Percentiles rank a stretch among this genome's conserved stretches.
Conservation (phyloP, 2,888 invertebrate genomes). For the Crocallis elinguaria region DNA sequence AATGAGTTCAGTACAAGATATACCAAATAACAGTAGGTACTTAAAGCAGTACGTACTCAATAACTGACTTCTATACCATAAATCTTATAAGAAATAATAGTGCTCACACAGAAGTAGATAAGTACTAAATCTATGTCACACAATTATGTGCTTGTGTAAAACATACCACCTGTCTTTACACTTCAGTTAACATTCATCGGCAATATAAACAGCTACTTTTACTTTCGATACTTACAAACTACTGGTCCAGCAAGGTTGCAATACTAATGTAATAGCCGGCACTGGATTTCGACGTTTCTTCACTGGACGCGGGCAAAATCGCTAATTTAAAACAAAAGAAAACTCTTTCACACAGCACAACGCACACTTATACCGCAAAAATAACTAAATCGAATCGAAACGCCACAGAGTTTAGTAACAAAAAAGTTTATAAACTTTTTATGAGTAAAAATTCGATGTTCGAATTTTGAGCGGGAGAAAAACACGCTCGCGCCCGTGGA, state of each 20-base stretch:
- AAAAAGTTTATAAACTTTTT: constrained; percentile 16
- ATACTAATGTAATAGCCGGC: constrained; percentile 17
- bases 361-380: constrained; percentile 1
- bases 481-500: constrained; percentile 19
- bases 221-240: constrained; percentile 63
- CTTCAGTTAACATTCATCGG: constrained; percentile 5
- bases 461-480: constrained; percentile 18
- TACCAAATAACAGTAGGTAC: no score
- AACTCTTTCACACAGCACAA: background rate
- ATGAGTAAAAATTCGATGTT: constrained; percentile 14
- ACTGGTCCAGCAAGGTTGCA: constrained; percentile 51
- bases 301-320: constrained; percentile 18
- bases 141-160: background rate
- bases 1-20: no score
- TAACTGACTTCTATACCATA: no score
- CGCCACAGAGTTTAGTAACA: constrained; percentile 5
- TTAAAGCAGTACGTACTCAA: no score
- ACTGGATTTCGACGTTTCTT: constrained; percentile 18
- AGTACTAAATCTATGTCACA: background rate
- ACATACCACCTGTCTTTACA: background rate
- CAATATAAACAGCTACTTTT: constrained; percentile 47
- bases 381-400: no score
- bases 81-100: no score
- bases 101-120: background rate
- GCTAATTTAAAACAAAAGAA: constrained; percentile 11